Evolutionary conservation across 2,888 invertebrate genomes (phyloP).

Genomic region (Rhabditophanes sp.): DNA sequence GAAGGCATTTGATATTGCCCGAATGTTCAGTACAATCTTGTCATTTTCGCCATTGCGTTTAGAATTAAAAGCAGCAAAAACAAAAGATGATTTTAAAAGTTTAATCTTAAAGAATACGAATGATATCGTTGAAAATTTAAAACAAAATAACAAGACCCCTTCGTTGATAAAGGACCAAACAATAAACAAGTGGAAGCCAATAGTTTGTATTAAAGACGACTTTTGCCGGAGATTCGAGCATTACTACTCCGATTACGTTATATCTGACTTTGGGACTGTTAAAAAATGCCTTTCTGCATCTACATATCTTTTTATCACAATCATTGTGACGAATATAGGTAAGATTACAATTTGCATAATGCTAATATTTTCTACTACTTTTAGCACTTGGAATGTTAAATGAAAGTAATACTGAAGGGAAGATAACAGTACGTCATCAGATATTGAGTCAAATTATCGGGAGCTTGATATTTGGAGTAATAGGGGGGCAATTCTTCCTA

Average conservation of each 20-base stretch:
- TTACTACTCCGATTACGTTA: constrained; percentile 51
- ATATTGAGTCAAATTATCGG: constrained; percentile 36
- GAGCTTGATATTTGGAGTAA: constrained; percentile 25
- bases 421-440: no score
- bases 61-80: neutral
- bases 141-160: constrained; percentile 1
- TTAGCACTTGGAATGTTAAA: constrained; percentile 54
- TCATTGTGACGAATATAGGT: no score
- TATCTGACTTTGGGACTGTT: constrained; percentile 49
- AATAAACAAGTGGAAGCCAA: constrained; percentile 40
- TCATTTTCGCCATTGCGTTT: constrained; percentile 14
- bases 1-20: constrained; percentile 48
- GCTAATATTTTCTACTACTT: no score
- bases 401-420: constrained; percentile 51
- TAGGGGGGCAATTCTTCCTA: constrained; percentile 32
- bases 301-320: no score
- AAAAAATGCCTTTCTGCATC: no score
- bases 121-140: constrained; percentile 4
- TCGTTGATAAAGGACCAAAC: no score
- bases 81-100: neutral
- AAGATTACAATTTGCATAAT: no score
- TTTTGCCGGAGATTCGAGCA: constrained; percentile 48
- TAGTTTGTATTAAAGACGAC: constrained; percentile 48
- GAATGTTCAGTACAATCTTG: constrained; percentile 48
- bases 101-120: constrained; percentile 3